Evolutionary conservation across 2,888 invertebrate species (phyloP).

Genomic region (Oscheius sp.): DNA sequence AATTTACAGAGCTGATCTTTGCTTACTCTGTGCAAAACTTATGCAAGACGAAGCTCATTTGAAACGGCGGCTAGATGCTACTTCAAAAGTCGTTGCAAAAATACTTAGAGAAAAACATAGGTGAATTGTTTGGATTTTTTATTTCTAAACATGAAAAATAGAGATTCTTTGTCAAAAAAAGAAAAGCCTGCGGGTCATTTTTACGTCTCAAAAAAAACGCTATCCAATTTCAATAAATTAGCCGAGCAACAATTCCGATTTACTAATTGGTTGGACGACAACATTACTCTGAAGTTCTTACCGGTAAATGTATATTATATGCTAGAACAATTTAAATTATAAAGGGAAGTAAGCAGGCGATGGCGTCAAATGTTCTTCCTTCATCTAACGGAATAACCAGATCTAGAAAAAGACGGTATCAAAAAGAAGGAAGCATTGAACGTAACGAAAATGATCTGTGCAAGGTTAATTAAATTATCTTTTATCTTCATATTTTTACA

Average conservation of each 20-base stretch:
- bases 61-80: slow-evolving; percentile 49
- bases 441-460: neutral
- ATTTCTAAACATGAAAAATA: neutral
- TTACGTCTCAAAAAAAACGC: slow-evolving; percentile 48
- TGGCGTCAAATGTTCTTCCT: neutral
- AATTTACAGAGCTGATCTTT: slow-evolving; percentile 60
- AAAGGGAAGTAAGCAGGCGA: neutral
- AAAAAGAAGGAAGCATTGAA: neutral
- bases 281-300: neutral
- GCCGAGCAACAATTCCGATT: slow-evolving; percentile 39
- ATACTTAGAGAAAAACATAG: slow-evolving; percentile 52
- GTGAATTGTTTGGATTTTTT: slow-evolving; percentile 12
- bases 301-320: neutral
- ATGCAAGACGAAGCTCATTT: slow-evolving; percentile 58
- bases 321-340: neutral
- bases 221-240: slow-evolving; percentile 43
- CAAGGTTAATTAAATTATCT: neutral
- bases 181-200: slow-evolving; percentile 33
- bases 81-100: slow-evolving; percentile 40
- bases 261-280: neutral
- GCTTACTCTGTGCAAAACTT: slow-evolving; percentile 58
- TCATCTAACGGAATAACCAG: neutral
- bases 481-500: neutral
- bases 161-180: neutral
- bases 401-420: slow-evolving; percentile 15